Base-by-base conservation (phyloP, 2,113 vertebrate genomes). In the Alethe castanea region DNA sequence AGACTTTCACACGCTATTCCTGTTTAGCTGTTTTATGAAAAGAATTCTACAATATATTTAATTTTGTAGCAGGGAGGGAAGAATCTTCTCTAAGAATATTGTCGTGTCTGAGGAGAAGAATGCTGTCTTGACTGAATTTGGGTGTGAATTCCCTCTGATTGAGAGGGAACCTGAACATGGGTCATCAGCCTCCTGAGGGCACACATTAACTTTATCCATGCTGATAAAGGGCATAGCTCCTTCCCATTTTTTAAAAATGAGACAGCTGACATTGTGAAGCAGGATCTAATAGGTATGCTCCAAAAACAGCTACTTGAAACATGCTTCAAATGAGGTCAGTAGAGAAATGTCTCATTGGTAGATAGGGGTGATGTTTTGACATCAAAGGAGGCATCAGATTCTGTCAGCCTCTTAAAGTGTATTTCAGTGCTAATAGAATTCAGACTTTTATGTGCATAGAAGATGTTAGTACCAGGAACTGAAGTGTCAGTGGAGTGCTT, bases 161-260 rank as follows among this genome's bases (percentile, higher is more conserved):
- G 38, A 66, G 64, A 40, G 59, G 12, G 19, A 61, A 62, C 19
- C 35, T 66, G 29, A 67, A 38, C 8, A 0, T 38, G 38, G 50
- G 35, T 73, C 64, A 74, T 62, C 19, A 19, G n/a, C 12, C 44
- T 92, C 69, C 77, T 59, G 60, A 73, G 47, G 40, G 54, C 76
- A 45, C 0, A 0, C 33, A 42, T 60, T 60, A 48, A 6, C 20
- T 81, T 61, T 33, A 62, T 76, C 45, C 1, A 1, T 74, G 35
- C 50, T 81, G 61, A 42, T 92, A 44, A 78, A 92, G 87, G 38
- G 14, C 60, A 18, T 8, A 53, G 11, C 19, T 62, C 13, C 29
- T 71, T 91, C 26, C 29, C 19, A 14, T 29, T 22, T 80, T 87
- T 88, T 47, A 36, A 25, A 89, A 84, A 65, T 3, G 3, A 74